Percentiles rank a stretch among this genome's conserved stretches.
Conservation (phyloP, 1,140 invertebrate genomes). For the Orchesella cincta region DNA sequence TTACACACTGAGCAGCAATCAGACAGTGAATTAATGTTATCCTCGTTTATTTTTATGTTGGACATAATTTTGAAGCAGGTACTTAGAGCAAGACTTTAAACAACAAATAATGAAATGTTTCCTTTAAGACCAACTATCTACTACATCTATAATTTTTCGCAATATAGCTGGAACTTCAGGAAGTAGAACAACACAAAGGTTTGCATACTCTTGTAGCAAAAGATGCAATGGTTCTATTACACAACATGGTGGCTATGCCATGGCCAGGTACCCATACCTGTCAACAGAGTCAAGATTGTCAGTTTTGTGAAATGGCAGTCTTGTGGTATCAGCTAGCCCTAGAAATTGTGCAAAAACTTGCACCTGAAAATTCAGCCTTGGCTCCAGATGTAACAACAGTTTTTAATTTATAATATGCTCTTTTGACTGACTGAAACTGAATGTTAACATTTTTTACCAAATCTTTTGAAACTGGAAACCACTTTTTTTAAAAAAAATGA, state of each 20-base stretch:
- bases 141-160: neutral
- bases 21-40: constrained; percentile 71
- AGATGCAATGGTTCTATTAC: constrained; percentile 75
- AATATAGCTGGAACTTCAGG: constrained; percentile 84
- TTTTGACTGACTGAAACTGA: neutral
- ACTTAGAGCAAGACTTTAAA: constrained; percentile 9
- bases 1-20: constrained; percentile 46
- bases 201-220: constrained; percentile 74
- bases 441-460: neutral
- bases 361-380: constrained; percentile 70
- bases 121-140: neutral
- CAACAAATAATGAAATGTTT: neutral
- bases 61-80: constrained; percentile 94
- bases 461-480: neutral
- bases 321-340: constrained; percentile 90
- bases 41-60: constrained; percentile 94
- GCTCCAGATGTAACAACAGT: constrained; percentile 72
- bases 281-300: constrained; percentile 69
- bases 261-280: constrained; percentile 76
- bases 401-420: constrained; percentile 19
- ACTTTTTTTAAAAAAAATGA: neutral
- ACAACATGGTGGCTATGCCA: constrained; percentile 75
- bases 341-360: constrained; percentile 76
- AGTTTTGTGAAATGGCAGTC: constrained; percentile 86
- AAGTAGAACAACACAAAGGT: constrained; percentile 79